Base-by-base conservation (phyloP, 2,888 invertebrate species). In the Athalia rosae region DNA sequence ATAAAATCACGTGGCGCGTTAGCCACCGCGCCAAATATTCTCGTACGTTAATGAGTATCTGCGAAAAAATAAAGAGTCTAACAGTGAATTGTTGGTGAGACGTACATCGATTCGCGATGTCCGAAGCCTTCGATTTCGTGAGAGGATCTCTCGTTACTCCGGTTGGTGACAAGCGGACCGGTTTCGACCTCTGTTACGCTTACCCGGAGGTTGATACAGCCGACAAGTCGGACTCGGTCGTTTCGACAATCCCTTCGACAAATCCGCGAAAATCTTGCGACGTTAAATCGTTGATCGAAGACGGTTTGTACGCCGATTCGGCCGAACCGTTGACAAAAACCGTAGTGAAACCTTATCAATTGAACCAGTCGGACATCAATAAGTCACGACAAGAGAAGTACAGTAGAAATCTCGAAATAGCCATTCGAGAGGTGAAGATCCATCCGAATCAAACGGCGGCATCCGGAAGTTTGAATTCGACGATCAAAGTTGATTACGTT, bases 381-480 rank as follows among this genome's bases (percentile, higher is more conserved):
- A 82, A 85, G 3, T 82, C 82, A 0, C 82, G 84, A 61, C 80
- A 79, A 13, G 79, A 82, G 8, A 77, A 80, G 3, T 77, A 79
- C n/a, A 85, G 84, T 0, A 88, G 86, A 77, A 79, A 89, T 3
- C 62, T 89, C 8, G 89, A 89, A 76, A 84, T 89, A 15, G 87
- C 85, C 1, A 81, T 90, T 5, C 85, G 87, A 3, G 87, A 88
- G 28, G 86, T 88, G 0, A 83, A 82, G 9, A 84, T 89, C 4
- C 78, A 81, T 71, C 66, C 81, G 45, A 77, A 64, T 15, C 76
- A 78, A n/a, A 76, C 81, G 66, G 11, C 50, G 11, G 76, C 80
- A 4, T 78, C 81, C 0, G 81, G 83, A 47, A 50, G 82, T 3
- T 76, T 81, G 3, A 59, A 43, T 9, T 45, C 58, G 13, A 8